A percentile compares a stretch with the other conserved stretches of the same genome.
Conservation (phyloP, 2,113 vertebrate genomes). For the Hypocryptadius cinnamomeus region DNA sequence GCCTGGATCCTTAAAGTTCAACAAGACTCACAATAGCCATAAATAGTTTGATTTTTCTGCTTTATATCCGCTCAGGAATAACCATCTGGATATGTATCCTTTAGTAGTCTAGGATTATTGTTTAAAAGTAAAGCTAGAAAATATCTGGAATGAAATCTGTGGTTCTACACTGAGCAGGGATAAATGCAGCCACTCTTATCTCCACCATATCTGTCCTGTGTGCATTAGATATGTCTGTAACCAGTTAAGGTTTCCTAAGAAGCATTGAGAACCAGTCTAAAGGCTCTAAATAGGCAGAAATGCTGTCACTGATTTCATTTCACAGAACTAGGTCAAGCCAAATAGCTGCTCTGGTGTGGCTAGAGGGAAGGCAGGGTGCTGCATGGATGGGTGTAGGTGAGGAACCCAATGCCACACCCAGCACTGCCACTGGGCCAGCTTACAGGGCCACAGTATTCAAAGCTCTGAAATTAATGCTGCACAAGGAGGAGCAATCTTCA, state of each 20-base stretch:
- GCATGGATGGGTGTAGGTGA: neutral
- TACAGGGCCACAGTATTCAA: neutral
- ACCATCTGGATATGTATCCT: neutral
- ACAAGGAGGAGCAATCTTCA: neutral
- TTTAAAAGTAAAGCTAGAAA: neutral
- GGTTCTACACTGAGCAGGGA: neutral
- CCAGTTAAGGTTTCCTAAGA: neutral
- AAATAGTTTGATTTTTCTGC: neutral
- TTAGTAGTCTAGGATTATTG: neutral
- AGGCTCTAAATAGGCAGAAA: neutral
- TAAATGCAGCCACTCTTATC: neutral
- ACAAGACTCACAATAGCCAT: neutral
- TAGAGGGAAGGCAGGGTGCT: neutral
- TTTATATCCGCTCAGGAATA: neutral
- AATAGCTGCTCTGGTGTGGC: neutral
- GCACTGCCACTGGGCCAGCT: neutral
- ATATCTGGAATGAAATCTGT: neutral
- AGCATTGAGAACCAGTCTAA: neutral
- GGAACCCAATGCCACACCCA: neutral
- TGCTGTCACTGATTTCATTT: neutral
- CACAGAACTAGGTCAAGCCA: neutral
- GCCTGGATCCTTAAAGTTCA: neutral
- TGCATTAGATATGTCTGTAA: neutral
- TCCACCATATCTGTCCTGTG: neutral
- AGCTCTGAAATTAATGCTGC: neutral